A percentile compares a stretch with the other conserved stretches of the same genome.
phyloP scores from a whole-genome alignment of 2,888 invertebrate species.

The Eupithecia vulgata region DNA sequence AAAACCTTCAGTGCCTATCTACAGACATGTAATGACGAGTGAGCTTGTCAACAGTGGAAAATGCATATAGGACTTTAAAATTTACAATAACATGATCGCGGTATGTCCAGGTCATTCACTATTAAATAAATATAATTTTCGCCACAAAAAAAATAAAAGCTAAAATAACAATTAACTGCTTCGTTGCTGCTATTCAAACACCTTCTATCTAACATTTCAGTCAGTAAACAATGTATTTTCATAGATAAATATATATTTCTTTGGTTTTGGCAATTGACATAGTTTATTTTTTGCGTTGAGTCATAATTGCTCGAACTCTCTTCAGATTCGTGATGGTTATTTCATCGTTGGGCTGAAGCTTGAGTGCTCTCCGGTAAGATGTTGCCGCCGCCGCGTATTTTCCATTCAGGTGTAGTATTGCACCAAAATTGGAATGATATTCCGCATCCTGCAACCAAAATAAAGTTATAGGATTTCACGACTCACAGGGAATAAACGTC shows the following conservation, averaged over 20 bases:
- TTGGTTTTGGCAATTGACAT: slow-evolving; percentile 78
- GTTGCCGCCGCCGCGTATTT: slow-evolving; percentile 94
- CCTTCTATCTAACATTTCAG: slow-evolving; percentile 39
- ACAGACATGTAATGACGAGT: neutral
- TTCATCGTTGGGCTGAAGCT: slow-evolving; percentile 93
- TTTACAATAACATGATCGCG: neutral
- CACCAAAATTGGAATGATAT: slow-evolving; percentile 97
- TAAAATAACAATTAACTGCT: slow-evolving; percentile 20
- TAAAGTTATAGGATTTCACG: slow-evolving; percentile 31
- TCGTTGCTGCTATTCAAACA: slow-evolving; percentile 44
- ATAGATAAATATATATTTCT: slow-evolving; percentile 51
- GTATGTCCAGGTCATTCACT: neutral
- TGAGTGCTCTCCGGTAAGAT: slow-evolving; percentile 93
- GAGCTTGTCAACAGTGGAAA: neutral
- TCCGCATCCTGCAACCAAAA: slow-evolving; percentile 88
- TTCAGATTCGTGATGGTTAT: slow-evolving; percentile 95
- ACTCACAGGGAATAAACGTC: neutral
- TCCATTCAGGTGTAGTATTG: slow-evolving; percentile 96
- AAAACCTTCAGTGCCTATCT: neutral
- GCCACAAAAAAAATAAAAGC: slow-evolving; percentile 1
- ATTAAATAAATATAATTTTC: neutral
- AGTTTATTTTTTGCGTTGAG: slow-evolving; percentile 66
- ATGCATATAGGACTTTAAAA: neutral
- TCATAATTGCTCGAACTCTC: slow-evolving; percentile 72
- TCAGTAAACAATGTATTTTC: slow-evolving; percentile 44